Base-by-base conservation (phyloP, 2,888 invertebrate species). In the Diabrotica balteata region DNA sequence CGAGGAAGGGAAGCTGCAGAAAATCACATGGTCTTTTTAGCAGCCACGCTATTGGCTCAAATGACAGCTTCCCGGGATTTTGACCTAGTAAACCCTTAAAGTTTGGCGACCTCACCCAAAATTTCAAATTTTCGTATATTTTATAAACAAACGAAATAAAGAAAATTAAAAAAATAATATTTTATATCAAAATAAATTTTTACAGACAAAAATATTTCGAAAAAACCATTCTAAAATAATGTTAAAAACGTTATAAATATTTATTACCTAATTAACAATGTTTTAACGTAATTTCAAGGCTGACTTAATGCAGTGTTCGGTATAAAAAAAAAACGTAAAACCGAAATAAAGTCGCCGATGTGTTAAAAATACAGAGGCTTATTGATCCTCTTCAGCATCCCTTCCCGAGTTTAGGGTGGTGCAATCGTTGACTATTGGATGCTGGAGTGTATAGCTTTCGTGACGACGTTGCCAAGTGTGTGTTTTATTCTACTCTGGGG, bases 21-120 rank as follows among this genome's bases (percentile, higher is more conserved):
- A 73, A 69, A 77, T 80, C 83, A 83, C 81, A 81, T 83, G 83
- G 75, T 68, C 70, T 72, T 68, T 63, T 70, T 70, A 72, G 78
- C 74, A 77, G 75, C 76, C 73, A 72, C 72, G 69, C 77, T 70
- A 83, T 83, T 83, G 83, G 83, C 75, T 69, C 71, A 73, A 70
- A 71, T 69, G 72, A 75, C 78, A 80, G 80, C 79, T 76, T 76
- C 81, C 84, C 84, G 82, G 84, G 84, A 82, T 83, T 80, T 80
- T 83, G 84, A 84, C 84, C 84, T 80, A 84, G 81, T 84, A 80
- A 84, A 83, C 84, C 80, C 80, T 71, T 71, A 51, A 45, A 58
- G 52, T 62, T 54, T 45, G 52, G 74, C 82, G 83, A 84, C 84
- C 83, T 83, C 83, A 77, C 80, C 82, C 76, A 75, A 75, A 78